Conservation (phyloP, 2,113 vertebrate species). For the Chelonoidis abingdonii region DNA sequence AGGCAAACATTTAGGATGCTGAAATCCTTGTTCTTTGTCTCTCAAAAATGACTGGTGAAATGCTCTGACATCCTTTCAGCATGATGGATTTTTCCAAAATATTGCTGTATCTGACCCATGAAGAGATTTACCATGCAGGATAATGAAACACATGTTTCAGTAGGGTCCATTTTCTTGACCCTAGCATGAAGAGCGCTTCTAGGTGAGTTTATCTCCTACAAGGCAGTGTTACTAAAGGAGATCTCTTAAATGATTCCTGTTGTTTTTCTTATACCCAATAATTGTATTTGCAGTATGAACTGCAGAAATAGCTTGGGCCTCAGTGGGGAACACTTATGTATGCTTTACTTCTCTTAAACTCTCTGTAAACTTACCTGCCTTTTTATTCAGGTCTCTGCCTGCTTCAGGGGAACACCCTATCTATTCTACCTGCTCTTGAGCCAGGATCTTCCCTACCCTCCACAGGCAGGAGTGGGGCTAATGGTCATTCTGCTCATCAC, state of each 20-base stretch:
- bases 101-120: background rate
- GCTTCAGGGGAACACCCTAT: background rate
- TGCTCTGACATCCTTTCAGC: background rate
- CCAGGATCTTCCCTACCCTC: background rate
- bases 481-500: background rate
- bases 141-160: background rate
- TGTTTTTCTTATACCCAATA: background rate
- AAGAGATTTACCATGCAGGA: background rate
- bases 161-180: background rate
- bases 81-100: background rate
- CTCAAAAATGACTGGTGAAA: constrained; percentile 4
- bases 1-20: constrained; percentile 4
- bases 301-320: background rate
- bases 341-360: background rate
- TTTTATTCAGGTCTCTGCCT: background rate
- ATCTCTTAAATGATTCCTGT: background rate
- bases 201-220: background rate
- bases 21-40: background rate
- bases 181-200: background rate
- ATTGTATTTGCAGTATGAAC: background rate
- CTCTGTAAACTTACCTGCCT: background rate
- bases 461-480: background rate
- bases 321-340: background rate
- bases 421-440: background rate
- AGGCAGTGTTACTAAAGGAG: background rate